Evolutionary conservation across 2,113 vertebrate species (phyloP).

Genomic region (Lamprologus lemairii): DNA sequence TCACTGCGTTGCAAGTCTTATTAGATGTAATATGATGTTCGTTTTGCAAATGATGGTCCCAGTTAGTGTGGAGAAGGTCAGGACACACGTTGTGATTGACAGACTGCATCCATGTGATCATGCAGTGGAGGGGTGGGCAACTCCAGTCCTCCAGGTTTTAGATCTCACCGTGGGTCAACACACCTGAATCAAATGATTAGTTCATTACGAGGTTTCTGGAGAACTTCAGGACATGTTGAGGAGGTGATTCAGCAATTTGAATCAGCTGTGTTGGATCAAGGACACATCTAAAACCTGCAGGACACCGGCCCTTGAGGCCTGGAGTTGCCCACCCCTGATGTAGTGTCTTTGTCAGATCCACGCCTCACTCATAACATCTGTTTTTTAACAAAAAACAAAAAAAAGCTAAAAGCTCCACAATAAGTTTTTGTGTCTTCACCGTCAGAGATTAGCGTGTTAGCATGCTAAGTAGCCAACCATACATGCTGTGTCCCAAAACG

Average conservation of each 20-base stretch:
- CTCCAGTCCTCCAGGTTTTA: neutral
- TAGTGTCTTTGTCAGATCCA: neutral
- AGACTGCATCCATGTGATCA: neutral
- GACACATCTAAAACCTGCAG: neutral
- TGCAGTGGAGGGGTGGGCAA: rapidly evolving
- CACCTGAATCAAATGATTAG: neutral
- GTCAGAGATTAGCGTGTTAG: neutral
- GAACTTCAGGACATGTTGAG: rapidly evolving
- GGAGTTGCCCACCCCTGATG: neutral
- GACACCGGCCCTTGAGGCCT: neutral
- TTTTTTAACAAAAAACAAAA: neutral
- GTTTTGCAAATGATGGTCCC: neutral
- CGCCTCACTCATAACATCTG: neutral
- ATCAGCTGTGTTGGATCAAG: neutral
- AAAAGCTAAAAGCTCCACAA: rapidly evolving
- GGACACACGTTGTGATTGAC: neutral
- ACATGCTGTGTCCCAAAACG: no score
- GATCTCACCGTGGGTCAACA: rapidly evolving
- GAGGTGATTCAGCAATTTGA: neutral
- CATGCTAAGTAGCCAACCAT: neutral
- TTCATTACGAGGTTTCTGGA: rapidly evolving
- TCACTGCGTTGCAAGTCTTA: neutral
- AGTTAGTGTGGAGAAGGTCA: neutral
- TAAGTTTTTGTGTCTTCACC: rapidly evolving
- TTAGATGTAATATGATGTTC: neutral